Percentiles rank a stretch among this genome's conserved stretches.
Conservation (phyloP, 1,140 invertebrate genomes). For the Eupristina koningsbergeri region DNA sequence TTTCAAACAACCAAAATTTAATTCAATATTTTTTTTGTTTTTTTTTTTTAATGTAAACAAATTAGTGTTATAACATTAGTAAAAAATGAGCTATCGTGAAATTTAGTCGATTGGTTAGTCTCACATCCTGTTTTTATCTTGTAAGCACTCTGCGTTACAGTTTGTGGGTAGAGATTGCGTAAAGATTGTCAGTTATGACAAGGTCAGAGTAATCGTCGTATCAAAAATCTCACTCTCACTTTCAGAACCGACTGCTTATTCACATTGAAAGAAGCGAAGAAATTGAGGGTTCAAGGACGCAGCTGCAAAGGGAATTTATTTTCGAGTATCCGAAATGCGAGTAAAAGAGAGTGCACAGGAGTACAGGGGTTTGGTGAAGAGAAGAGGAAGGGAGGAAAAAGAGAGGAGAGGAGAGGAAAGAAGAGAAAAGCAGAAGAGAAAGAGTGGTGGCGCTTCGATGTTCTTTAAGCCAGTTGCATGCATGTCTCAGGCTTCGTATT, state of each 20-base stretch:
- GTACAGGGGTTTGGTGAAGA: conserved; percentile 20
- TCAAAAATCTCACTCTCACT: neutral
- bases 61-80: no score
- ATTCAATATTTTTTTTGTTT: no score
- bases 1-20: no score
- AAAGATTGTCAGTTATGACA: neutral
- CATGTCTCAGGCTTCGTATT: conserved; percentile 72
- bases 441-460: conserved; percentile 58
- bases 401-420: no score
- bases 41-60: no score
- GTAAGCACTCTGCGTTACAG: neutral
- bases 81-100: neutral
- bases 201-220: neutral
- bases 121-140: neutral
- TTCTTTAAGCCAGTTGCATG: conserved; percentile 71
- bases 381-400: no score
- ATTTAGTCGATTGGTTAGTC: neutral
- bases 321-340: neutral
- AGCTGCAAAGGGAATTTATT: neutral
- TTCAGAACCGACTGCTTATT: neutral
- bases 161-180: neutral
- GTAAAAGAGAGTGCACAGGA: neutral
- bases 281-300: neutral
- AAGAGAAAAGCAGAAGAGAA: no score
- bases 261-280: neutral